Conservation (phyloP, 2,113 vertebrate genomes). For the Myiagra hebetior region DNA sequence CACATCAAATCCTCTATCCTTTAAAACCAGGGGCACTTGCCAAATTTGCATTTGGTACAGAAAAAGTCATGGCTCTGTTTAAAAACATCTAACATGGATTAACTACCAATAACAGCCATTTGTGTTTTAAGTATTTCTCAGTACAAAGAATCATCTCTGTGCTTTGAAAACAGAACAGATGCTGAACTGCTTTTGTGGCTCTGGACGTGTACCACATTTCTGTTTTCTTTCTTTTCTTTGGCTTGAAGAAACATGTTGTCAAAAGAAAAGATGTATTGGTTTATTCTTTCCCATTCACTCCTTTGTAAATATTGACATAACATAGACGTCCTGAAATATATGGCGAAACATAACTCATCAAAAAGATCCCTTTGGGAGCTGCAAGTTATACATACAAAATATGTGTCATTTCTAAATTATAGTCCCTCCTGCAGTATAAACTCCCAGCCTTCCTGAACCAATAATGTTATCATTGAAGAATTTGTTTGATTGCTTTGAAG, state of each 20-base stretch:
- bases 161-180: background rate
- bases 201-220: background rate
- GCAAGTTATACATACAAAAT: background rate
- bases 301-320: background rate
- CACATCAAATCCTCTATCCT: background rate
- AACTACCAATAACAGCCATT: background rate
- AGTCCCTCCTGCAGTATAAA: background rate
- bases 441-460: background rate
- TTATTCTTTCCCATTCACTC: background rate
- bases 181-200: background rate
- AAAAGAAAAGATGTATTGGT: background rate
- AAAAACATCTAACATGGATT: background rate
- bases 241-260: background rate
- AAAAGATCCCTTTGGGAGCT: background rate
- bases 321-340: background rate
- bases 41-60: background rate
- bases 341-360: background rate
- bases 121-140: background rate
- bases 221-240: background rate
- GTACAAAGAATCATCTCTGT: background rate
- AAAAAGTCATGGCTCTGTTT: background rate
- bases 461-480: background rate
- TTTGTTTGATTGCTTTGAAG: background rate
- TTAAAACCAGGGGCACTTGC: background rate
- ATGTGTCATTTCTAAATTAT: background rate